These are phyloP conservation scores for Jordanella pulchra DNA, from an alignment of 2,797 vertebrate genomes.

Conservation along the genomic window DNA sequence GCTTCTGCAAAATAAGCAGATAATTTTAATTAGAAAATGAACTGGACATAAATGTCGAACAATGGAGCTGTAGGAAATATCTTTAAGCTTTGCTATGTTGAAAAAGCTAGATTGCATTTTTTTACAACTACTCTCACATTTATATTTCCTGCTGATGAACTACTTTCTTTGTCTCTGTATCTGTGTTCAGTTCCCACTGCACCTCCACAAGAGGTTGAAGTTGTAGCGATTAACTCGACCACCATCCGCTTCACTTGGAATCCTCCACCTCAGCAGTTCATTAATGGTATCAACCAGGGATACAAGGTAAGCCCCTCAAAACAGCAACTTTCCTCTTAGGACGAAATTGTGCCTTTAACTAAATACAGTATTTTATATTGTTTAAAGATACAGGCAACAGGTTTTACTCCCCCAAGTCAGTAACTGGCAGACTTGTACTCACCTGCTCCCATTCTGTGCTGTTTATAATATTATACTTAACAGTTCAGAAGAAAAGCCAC, in stretches of 20 bases:
- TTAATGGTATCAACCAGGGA: slow-evolving; percentile 96
- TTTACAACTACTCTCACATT: background rate
- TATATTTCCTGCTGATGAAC: slow-evolving; percentile 11
- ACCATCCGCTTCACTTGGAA: slow-evolving; percentile 92
- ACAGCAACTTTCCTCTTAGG: background rate
- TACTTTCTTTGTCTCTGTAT: slow-evolving; percentile 28
- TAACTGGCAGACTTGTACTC: too few relatives aligned
- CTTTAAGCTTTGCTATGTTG: slow-evolving; percentile 10
- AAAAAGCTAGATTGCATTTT: slow-evolving; percentile 14
- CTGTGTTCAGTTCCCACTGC: slow-evolving; percentile 88
- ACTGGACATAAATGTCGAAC: slow-evolving; percentile 42
- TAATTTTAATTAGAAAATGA: slow-evolving; percentile 47
- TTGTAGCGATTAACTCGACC: slow-evolving; percentile 89
- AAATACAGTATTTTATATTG: background rate
- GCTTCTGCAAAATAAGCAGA: slow-evolving; percentile 54
- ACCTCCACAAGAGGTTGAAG: slow-evolving; percentile 90
- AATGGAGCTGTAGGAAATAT: slow-evolving; percentile 19
- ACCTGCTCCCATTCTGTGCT: too few relatives aligned
- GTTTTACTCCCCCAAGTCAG: too few relatives aligned
- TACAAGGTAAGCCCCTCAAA: slow-evolving; percentile 90
- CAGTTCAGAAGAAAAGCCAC: too few relatives aligned
- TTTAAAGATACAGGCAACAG: too few relatives aligned
- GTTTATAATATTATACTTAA: too few relatives aligned
- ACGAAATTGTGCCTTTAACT: background rate
- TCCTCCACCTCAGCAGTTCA: slow-evolving; percentile 94